Percentiles rank a stretch among this genome's conserved stretches.
Conservation (phyloP, 2,888 invertebrate species). For the Himalopsyche anomala region DNA sequence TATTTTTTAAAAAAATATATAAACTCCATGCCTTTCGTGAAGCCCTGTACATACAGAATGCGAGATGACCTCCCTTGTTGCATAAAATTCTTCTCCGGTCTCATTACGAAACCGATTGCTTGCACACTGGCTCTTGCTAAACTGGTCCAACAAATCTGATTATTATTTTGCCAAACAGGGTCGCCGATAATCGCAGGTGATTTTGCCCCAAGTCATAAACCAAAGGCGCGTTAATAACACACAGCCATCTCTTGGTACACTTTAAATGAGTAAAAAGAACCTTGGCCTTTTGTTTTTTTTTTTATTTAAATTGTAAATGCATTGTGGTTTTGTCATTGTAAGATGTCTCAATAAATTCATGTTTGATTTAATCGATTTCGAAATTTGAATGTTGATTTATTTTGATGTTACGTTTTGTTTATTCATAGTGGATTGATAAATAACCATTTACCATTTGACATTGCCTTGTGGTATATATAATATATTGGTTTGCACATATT, state of each 20-base stretch:
- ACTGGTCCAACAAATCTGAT: slow-evolving; percentile 2
- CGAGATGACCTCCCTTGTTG: slow-evolving; percentile 15
- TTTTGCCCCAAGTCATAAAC: slow-evolving; percentile 15
- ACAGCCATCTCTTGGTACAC: background rate
- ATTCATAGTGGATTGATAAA: too few species aligned
- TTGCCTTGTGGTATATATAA: too few species aligned
- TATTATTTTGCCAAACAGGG: slow-evolving; percentile 11
- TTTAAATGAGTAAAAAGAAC: slow-evolving; percentile 2
- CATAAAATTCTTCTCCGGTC: slow-evolving; percentile 19
- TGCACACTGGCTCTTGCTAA: background rate
- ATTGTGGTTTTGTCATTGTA: background rate
- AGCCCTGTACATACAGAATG: background rate
- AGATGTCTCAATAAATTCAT: too few species aligned
- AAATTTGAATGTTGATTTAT: too few species aligned
- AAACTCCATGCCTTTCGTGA: background rate
- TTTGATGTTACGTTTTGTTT: too few species aligned
- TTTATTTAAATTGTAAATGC: background rate
- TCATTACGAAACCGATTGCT: slow-evolving; percentile 21
- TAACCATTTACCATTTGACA: too few species aligned
- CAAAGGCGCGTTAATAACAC: background rate
- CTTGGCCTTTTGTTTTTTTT: background rate
- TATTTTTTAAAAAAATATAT: too few species aligned
- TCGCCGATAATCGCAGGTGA: slow-evolving; percentile 11
- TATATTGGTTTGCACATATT: too few species aligned
- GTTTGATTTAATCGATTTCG: too few species aligned